Conservation (phyloP, 2,797 vertebrate species). For the Brachymystax lenok region DNA sequence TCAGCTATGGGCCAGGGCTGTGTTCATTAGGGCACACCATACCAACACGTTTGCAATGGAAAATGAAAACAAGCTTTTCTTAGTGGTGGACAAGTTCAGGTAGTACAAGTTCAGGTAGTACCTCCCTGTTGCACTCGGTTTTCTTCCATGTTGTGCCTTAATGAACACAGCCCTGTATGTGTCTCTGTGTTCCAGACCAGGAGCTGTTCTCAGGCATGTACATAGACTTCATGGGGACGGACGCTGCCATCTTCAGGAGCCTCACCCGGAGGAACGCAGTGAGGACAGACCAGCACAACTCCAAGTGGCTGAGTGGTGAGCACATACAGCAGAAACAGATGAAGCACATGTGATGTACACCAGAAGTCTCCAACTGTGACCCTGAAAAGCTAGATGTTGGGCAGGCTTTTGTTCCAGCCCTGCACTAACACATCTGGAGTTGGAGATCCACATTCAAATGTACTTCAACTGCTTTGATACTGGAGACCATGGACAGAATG, state of each 20-base stretch:
- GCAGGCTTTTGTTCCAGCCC: too few relatives aligned
- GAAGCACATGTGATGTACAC: neutral
- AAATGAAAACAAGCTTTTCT: neutral
- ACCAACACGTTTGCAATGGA: neutral
- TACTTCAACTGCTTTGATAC: neutral
- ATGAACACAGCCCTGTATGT: neutral
- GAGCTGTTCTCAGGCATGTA: conserved; percentile 98
- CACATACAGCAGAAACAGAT: neutral
- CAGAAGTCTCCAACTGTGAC: too few relatives aligned
- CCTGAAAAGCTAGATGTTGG: too few relatives aligned
- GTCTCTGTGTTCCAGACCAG: conserved; percentile 78
- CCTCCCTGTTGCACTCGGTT: conserved; percentile 9
- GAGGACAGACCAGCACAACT: conserved; percentile 96
- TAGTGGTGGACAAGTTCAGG: neutral
- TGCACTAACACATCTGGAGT: too few relatives aligned
- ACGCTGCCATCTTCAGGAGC: conserved; percentile 97
- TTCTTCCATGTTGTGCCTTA: neutral
- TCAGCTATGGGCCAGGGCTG: neutral
- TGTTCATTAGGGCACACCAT: neutral
- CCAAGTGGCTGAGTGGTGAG: conserved; percentile 98
- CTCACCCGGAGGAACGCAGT: conserved; percentile 92
- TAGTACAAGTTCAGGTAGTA: neutral
- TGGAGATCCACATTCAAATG: neutral
- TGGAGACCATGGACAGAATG: neutral
- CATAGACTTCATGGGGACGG: conserved; percentile 99